phyloP scores from a whole-genome alignment of 2,888 invertebrate genomes.

The Empis stercorea region DNA sequence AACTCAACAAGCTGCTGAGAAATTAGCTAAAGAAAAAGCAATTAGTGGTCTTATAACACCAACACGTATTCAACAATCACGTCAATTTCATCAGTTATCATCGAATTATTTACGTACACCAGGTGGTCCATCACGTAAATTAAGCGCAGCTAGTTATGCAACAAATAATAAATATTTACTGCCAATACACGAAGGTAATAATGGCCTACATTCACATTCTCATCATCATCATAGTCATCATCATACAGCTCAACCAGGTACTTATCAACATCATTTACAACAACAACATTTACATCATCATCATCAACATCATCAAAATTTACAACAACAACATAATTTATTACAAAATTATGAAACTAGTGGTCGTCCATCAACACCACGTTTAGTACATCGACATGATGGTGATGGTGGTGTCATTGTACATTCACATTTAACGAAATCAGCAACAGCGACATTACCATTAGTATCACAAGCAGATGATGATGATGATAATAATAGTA shows the following conservation, averaged over 20 bases:
- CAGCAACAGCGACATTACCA: constrained; percentile 35
- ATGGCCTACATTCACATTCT: constrained; percentile 21
- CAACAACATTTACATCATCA: constrained; percentile 10
- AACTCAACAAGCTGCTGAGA: constrained; percentile 28
- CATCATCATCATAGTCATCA: constrained; percentile 21
- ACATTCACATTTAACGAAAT: constrained; percentile 30
- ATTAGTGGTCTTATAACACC: constrained; percentile 29
- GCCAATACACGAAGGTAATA: constrained; percentile 35
- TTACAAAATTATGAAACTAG: constrained; percentile 15
- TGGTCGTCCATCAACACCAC: constrained; percentile 27
- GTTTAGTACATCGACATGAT: constrained; percentile 30
- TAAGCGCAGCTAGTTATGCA: constrained; percentile 35
- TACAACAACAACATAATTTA: constrained; percentile 14
- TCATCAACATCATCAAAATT: constrained; percentile 17
- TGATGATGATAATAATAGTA: not conserved
- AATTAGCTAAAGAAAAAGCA: constrained; percentile 20
- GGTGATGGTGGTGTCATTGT: constrained; percentile 27
- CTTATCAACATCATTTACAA: constrained; percentile 1
- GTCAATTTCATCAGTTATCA: constrained; percentile 45
- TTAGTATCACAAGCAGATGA: constrained; percentile 31
- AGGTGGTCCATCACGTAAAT: constrained; percentile 28
- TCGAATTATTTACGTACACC: constrained; percentile 36
- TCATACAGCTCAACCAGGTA: constrained; percentile 9
- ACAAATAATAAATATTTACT: constrained; percentile 34
- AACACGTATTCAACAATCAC: constrained; percentile 28